phyloP scores from a whole-genome alignment of 2,888 invertebrate genomes.

The Pyralis farinalis region DNA sequence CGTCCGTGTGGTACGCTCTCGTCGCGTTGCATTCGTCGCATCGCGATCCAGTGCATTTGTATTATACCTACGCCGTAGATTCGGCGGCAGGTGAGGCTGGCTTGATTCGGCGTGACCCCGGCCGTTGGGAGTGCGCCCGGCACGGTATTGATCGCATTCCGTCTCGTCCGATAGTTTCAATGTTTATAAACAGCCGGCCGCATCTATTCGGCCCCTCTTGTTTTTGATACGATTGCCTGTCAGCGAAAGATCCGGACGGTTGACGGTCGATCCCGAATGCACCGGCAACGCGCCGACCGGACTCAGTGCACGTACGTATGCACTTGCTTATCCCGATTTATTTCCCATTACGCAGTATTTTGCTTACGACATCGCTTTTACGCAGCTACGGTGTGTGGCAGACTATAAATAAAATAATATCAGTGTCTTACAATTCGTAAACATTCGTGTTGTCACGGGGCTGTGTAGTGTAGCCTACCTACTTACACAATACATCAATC shows the following conservation, averaged over 20 bases:
- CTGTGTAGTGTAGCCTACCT: constrained; percentile 2
- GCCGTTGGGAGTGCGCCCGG: constrained; percentile 41
- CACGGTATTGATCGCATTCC: constrained; percentile 62
- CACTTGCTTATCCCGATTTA: constrained; percentile 42
- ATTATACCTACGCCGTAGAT: constrained; percentile 38
- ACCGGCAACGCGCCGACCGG: constrained; percentile 38
- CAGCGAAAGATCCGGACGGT: constrained; percentile 40
- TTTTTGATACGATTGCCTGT: constrained; percentile 54
- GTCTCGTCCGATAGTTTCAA: constrained; percentile 51
- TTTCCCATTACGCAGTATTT: constrained; percentile 29
- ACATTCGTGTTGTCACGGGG: constrained; percentile 19
- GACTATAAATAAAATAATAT: constrained; percentile 36
- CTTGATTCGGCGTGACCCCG: constrained; percentile 54
- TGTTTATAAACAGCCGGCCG: constrained; percentile 78
- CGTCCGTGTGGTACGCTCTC: constrained; percentile 44
- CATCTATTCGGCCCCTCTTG: constrained; percentile 58
- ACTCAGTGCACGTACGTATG: constrained; percentile 62
- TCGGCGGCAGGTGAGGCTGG: constrained; percentile 56
- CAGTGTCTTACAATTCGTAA: constrained; percentile 30
- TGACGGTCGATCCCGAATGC: constrained; percentile 42
- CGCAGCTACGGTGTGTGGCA: constrained; percentile 27
- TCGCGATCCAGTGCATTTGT: constrained; percentile 34
- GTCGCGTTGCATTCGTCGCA: constrained; percentile 35
- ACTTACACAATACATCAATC: background rate
- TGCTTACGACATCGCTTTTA: constrained; percentile 36